These are phyloP conservation scores for Salarias fasciatus DNA, from an alignment of 2,797 vertebrate species.

Conservation along the genomic window DNA sequence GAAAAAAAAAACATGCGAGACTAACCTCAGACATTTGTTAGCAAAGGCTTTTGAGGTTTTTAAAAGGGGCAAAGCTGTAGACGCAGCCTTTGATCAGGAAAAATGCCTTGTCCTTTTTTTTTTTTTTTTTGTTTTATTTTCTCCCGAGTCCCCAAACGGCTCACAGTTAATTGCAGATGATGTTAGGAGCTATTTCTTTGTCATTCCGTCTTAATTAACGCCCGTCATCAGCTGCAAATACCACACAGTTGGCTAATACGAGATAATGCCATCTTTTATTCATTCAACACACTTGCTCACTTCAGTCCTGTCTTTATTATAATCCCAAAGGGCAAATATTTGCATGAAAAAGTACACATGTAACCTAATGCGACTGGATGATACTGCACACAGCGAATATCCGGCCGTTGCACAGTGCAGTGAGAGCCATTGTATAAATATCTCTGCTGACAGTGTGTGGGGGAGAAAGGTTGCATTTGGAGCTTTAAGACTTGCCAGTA, in stretches of 20 bases:
- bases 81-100: constrained; percentile 24
- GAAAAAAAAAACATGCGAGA: not conserved
- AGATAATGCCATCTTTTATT: constrained; percentile 25
- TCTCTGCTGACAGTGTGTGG: constrained; percentile 5
- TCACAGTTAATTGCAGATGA: constrained; percentile 4
- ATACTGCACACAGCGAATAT: constrained; percentile 7
- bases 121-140: not conserved
- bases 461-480: not conserved
- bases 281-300: not conserved
- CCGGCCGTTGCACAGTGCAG: constrained; percentile 7
- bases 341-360: not conserved
- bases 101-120: constrained; percentile 1
- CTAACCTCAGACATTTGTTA: not conserved
- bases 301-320: constrained; percentile 8
- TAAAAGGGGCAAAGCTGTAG: not conserved
- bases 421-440: constrained; percentile 18
- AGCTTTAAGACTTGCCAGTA: constrained; percentile 9
- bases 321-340: constrained; percentile 24
- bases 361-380: constrained; percentile 3
- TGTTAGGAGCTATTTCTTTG: constrained; percentile 14
- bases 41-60: constrained; percentile 7
- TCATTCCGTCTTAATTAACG: constrained; percentile 23
- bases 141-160: not conserved
- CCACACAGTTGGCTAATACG: constrained; percentile 12
- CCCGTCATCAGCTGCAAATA: constrained; percentile 12